Conservation (phyloP, 53 echinoderm and acorn worm species). For the Mesocentrotus franciscanus region DNA sequence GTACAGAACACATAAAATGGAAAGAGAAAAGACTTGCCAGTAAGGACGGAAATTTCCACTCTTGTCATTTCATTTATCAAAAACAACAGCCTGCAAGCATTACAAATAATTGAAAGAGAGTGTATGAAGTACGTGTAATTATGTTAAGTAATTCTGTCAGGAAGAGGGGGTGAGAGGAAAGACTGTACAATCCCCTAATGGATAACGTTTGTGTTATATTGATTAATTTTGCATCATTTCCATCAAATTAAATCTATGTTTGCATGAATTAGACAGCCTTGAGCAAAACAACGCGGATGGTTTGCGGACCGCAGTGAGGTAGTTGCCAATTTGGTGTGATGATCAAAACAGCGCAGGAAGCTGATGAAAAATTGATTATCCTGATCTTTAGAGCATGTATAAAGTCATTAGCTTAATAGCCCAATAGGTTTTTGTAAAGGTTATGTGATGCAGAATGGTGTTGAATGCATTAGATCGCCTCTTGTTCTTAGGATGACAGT, state of each 20-base stretch:
- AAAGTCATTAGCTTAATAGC: slow-evolving; percentile 39
- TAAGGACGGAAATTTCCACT: neutral
- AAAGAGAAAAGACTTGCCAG: neutral
- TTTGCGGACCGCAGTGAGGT: neutral
- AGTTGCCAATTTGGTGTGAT: neutral
- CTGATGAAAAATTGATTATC: slow-evolving; percentile 17
- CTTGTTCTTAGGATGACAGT: no score
- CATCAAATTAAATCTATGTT: neutral
- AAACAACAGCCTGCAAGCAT: neutral
- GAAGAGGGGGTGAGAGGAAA: neutral
- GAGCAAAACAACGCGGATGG: neutral
- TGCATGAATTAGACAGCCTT: neutral
- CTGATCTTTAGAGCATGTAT: slow-evolving; percentile 13
- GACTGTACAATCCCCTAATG: neutral
- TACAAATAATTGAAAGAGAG: neutral
- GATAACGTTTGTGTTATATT: neutral
- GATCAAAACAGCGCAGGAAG: neutral
- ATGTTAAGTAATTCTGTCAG: neutral
- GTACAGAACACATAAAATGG: neutral
- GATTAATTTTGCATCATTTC: neutral
- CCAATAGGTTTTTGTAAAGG: neutral
- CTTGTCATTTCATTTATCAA: neutral
- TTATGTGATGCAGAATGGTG: neutral
- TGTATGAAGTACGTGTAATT: neutral
- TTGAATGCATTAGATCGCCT: neutral